A percentile compares a stretch with the other conserved stretches of the same genome.
phyloP scores from a whole-genome alignment of 2,888 invertebrate species.

The Ectemnius lituratus region DNA sequence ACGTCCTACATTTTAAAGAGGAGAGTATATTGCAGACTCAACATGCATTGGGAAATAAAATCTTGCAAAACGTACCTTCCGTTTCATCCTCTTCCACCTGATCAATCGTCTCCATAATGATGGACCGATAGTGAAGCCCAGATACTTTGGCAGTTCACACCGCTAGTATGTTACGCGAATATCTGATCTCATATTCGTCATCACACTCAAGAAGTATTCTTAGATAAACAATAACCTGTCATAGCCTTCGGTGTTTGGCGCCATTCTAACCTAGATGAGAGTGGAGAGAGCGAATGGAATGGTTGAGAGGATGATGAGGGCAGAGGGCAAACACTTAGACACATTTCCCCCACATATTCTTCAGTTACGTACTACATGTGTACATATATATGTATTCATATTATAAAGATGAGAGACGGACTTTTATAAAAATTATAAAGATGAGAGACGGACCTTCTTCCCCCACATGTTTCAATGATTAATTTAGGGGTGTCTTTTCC shows the following conservation, averaged over 20 bases:
- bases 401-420: too few species aligned
- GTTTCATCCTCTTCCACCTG: slow-evolving; percentile 22
- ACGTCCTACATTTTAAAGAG: background rate
- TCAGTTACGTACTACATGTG: too few species aligned
- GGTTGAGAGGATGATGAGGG: too few species aligned
- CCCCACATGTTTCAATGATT: too few species aligned
- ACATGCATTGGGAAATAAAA: background rate
- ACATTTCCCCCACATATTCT: too few species aligned
- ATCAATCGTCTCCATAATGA: slow-evolving; percentile 32
- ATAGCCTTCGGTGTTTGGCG: slow-evolving; percentile 20
- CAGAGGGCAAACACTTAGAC: too few species aligned
- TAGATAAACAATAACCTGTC: slow-evolving; percentile 30
- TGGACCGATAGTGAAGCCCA: slow-evolving; percentile 2
- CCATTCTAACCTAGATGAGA: slow-evolving; percentile 15
- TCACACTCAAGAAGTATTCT: slow-evolving; percentile 13
- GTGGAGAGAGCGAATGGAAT: too few species aligned
- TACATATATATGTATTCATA: too few species aligned
- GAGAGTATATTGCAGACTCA: background rate
- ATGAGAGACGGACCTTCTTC: too few species aligned
- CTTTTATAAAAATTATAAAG: too few species aligned
- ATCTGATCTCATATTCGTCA: slow-evolving; percentile 13
- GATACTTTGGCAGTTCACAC: background rate
- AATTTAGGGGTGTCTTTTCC: too few species aligned
- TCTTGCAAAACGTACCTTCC: slow-evolving; percentile 17
- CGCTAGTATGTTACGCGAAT: background rate